A percentile compares a stretch with the other conserved stretches of the same genome.
Conservation (phyloP, 2,113 vertebrate genomes). For the Cyanoderma ruficeps region DNA sequence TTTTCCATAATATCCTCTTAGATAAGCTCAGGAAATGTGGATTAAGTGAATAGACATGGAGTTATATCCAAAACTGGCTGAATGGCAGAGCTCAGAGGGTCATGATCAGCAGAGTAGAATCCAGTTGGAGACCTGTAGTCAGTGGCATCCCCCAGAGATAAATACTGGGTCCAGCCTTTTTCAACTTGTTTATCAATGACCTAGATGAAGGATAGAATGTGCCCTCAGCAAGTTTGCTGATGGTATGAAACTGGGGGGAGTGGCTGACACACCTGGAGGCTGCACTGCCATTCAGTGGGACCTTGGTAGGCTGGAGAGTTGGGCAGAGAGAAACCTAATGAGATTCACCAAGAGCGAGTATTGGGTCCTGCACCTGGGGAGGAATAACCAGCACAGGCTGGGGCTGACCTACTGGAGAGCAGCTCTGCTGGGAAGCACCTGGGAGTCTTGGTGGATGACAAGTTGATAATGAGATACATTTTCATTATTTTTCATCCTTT, state of each 20-base stretch:
- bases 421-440: background rate
- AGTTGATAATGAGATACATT: background rate
- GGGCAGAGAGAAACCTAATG: background rate
- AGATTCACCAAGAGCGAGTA: background rate
- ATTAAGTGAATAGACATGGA: background rate
- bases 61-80: background rate
- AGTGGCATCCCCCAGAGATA: background rate
- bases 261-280: background rate
- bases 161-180: background rate
- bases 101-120: background rate
- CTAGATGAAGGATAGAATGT: background rate
- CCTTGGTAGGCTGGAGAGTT: background rate
- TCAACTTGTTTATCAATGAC: background rate
- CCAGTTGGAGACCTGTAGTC: background rate
- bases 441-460: background rate
- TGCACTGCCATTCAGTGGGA: background rate
- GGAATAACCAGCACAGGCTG: background rate
- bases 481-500: background rate
- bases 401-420: background rate
- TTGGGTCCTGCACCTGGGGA: accelerated
- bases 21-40: background rate
- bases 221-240: background rate
- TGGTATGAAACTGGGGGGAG: background rate
- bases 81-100: background rate
- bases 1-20: background rate